Conservation (phyloP, 2,888 invertebrate species). For the Dolichopus griseipennis region DNA sequence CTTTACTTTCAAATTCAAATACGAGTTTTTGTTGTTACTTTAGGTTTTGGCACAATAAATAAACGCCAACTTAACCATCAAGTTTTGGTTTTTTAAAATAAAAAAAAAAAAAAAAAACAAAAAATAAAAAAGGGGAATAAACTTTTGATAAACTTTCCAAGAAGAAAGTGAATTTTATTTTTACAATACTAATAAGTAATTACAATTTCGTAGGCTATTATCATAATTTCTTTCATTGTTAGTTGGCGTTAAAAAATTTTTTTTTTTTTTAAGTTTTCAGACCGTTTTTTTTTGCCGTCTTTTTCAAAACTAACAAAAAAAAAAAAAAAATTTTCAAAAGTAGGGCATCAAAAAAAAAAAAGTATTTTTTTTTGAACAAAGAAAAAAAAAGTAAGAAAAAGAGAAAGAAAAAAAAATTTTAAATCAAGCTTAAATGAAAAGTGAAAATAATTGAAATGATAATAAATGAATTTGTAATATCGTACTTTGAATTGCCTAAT, state of each 20-base stretch:
- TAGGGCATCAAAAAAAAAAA: not conserved
- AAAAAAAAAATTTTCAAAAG: not conserved
- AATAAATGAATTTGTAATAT: too few species aligned
- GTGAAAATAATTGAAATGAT: not conserved
- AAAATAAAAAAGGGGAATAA: not conserved
- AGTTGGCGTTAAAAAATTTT: conserved; percentile 1
- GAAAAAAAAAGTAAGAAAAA: not conserved
- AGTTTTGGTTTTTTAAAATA: too few species aligned
- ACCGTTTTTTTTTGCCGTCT: not conserved
- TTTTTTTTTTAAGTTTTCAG: not conserved
- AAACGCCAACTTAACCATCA: too few species aligned
- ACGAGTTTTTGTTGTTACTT: not conserved
- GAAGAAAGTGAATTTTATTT: not conserved
- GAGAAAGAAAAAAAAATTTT: not conserved
- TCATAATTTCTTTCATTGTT: conserved; percentile 6
- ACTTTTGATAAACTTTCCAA: not conserved
- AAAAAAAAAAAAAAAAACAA: too few species aligned
- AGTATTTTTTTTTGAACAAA: too few species aligned
- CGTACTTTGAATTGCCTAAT: too few species aligned
- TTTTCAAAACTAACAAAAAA: not conserved
- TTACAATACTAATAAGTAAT: not conserved
- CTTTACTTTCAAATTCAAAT: not conserved
- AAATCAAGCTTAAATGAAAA: not conserved
- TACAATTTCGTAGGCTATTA: not conserved
- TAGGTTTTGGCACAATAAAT: not conserved